Percentiles rank a stretch among this genome's conserved stretches.
Evolutionary conservation across 2,113 vertebrate species (phyloP).

Genomic region (Etheostoma cragini): DNA sequence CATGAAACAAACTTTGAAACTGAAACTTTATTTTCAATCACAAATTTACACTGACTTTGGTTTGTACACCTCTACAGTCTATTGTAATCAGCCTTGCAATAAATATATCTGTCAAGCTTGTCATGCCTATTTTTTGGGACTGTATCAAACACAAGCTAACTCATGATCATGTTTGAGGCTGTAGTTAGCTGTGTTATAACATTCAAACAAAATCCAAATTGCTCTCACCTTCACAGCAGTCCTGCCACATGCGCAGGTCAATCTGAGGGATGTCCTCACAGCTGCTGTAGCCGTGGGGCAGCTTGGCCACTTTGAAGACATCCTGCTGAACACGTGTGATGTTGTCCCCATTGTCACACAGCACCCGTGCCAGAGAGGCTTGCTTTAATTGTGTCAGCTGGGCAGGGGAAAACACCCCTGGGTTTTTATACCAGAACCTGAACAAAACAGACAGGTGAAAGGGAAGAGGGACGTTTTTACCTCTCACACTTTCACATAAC

Average conservation of each 20-base stretch:
- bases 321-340: constrained; percentile 94
- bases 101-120: not conserved
- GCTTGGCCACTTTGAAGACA: constrained; percentile 91
- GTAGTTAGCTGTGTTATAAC: not conserved
- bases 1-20: not conserved
- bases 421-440: constrained; percentile 98
- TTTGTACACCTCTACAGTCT: not conserved
- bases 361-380: constrained; percentile 90
- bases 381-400: constrained; percentile 97
- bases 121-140: not conserved
- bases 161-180: not conserved
- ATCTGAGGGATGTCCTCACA: constrained; percentile 91
- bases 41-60: not conserved
- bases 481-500: not conserved
- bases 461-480: not conserved
- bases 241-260: constrained; percentile 98
- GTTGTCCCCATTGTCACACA: constrained; percentile 97
- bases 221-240: constrained; percentile 94
- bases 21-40: not conserved
- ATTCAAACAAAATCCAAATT: not conserved
- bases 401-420: constrained; percentile 92
- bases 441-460: not conserved
- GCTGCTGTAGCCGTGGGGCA: constrained; percentile 91
- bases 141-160: not conserved
- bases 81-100: not conserved